These are phyloP conservation scores for Falco rusticolus DNA, from an alignment of 2,797 vertebrate species.

Conservation along the genomic window DNA sequence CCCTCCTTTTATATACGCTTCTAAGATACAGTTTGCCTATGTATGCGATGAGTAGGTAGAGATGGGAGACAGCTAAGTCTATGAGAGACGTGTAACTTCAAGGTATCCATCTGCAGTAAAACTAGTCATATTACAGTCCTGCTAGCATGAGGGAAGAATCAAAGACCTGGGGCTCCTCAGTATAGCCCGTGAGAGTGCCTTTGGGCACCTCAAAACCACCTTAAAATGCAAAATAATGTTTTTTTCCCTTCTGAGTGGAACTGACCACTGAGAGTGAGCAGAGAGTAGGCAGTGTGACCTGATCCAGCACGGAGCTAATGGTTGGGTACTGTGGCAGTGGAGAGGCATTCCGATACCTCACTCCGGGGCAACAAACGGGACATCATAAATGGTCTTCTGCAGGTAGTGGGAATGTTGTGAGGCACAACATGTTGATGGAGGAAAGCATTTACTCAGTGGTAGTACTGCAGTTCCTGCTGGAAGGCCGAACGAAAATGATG, in stretches of 20 bases:
- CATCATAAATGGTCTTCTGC: background rate
- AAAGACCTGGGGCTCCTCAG: background rate
- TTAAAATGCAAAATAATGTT: background rate
- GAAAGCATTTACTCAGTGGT: accelerated
- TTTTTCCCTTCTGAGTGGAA: accelerated
- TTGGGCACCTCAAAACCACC: background rate
- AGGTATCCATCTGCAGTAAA: background rate
- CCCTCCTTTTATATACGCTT: background rate
- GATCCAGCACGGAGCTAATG: background rate
- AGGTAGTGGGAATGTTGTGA: background rate
- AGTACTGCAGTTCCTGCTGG: background rate
- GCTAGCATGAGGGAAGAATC: background rate
- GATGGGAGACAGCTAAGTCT: background rate
- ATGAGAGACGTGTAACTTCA: background rate
- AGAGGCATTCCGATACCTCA: too few relatives aligned
- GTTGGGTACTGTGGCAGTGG: background rate
- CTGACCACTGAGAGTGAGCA: background rate
- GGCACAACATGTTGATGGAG: accelerated
- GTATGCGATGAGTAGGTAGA: background rate
- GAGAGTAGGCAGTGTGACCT: accelerated
- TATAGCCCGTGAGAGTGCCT: accelerated
- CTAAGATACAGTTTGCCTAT: background rate
- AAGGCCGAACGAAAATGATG: background rate
- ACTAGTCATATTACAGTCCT: background rate
- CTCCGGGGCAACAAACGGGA: background rate